Conservation (phyloP, 2,113 vertebrate genomes). For the Pogona vitticeps region DNA sequence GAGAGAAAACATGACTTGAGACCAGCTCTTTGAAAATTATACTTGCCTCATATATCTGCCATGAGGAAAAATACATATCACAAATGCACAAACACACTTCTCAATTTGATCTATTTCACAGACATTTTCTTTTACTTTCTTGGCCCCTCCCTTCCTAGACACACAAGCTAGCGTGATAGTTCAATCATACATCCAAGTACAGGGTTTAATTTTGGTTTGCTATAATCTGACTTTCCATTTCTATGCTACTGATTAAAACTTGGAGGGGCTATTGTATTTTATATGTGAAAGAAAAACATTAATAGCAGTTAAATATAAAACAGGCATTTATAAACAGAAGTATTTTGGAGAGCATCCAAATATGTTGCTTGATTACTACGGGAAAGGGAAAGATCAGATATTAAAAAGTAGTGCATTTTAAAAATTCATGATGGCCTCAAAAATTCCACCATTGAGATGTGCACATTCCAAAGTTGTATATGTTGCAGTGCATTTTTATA, state of each 20-base stretch:
- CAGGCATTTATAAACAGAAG: conserved; percentile 67
- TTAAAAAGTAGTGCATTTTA: conserved; percentile 63
- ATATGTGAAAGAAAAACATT: conserved; percentile 61
- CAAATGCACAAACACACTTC: conserved; percentile 75
- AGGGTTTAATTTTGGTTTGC: conserved; percentile 65
- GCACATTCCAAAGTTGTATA: conserved; percentile 39
- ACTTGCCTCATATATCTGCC: conserved; percentile 76
- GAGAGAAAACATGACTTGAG: conserved; percentile 63
- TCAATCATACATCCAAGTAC: conserved; percentile 57
- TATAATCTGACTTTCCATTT: conserved; percentile 53
- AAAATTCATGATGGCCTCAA: conserved; percentile 43
- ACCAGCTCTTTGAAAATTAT: conserved; percentile 82
- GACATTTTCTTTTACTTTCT: conserved; percentile 67
- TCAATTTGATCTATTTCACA: conserved; percentile 76
- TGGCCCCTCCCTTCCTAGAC: conserved; percentile 56
- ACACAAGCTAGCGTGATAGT: conserved; percentile 58
- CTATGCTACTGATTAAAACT: conserved; percentile 61
- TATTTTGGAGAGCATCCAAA: conserved; percentile 62
- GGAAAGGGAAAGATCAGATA: conserved; percentile 54
- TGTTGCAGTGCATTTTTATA: conserved; percentile 66
- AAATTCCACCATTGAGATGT: conserved; percentile 39
- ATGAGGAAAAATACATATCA: conserved; percentile 73
- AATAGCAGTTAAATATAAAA: conserved; percentile 72
- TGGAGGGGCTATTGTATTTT: conserved; percentile 65
- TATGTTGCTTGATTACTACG: conserved; percentile 60